Conservation (phyloP, 2,888 invertebrate species). For the Copidosoma aretas region DNA sequence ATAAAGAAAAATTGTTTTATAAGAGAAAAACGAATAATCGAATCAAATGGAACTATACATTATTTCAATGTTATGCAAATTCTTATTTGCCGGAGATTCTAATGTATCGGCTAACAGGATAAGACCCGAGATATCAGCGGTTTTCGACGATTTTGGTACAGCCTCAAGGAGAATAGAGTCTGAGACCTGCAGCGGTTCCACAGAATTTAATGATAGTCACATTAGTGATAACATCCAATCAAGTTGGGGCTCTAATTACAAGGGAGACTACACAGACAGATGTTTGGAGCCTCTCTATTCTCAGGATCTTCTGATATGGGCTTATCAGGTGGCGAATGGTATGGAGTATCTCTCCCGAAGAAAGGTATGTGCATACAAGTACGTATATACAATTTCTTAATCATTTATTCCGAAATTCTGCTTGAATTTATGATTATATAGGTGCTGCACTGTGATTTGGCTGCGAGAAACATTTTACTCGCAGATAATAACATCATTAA, state of each 20-base stretch:
- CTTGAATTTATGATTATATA: too few species aligned
- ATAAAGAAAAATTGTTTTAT: too few species aligned
- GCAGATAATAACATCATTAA: slow-evolving; percentile 92
- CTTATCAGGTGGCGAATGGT: slow-evolving; percentile 91
- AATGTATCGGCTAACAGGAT: slow-evolving; percentile 62
- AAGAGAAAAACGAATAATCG: too few species aligned
- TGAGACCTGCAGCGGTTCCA: slow-evolving; percentile 51
- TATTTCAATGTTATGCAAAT: too few species aligned
- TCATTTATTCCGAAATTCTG: too few species aligned
- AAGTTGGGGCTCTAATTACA: slow-evolving; percentile 81
- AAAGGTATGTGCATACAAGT: slow-evolving; percentile 65
- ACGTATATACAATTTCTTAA: too few species aligned
- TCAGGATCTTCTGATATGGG: slow-evolving; percentile 86
- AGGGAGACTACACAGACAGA: slow-evolving; percentile 76
- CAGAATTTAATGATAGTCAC: slow-evolving; percentile 52
- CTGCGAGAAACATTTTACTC: slow-evolving; percentile 88
- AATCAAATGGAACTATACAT: too few species aligned
- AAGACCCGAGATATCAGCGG: slow-evolving; percentile 71
- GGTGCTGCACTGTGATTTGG: slow-evolving; percentile 83
- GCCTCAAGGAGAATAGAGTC: slow-evolving; percentile 45
- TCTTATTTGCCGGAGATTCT: too few species aligned
- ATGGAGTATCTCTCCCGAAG: slow-evolving; percentile 92
- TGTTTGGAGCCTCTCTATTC: slow-evolving; percentile 76
- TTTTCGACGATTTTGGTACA: slow-evolving; percentile 63
- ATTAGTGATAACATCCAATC: slow-evolving; percentile 71